Evolutionary conservation across 1,140 invertebrate species (phyloP).

Genomic region (Habropoda laboriosa): DNA sequence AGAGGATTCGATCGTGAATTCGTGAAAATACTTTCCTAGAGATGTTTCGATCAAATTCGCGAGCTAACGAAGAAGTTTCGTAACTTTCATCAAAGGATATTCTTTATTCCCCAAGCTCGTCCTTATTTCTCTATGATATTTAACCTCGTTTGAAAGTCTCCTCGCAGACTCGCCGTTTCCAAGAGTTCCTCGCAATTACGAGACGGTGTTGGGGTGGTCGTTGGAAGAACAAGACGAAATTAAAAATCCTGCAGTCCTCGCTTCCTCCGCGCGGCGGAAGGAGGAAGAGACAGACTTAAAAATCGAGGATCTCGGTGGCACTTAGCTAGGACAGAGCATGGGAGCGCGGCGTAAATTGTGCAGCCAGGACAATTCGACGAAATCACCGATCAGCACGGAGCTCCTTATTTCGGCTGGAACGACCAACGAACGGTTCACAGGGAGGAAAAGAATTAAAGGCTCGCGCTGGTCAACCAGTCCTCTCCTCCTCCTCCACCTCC

Average conservation of each 20-base stretch:
- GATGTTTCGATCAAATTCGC: neutral
- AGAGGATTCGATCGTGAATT: conserved; percentile 33
- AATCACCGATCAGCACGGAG: conserved; percentile 54
- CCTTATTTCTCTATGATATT: too few relatives aligned
- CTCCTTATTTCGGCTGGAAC: conserved; percentile 48
- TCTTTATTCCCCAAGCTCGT: too few relatives aligned
- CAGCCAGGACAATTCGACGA: conserved; percentile 54
- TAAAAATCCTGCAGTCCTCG: conserved; percentile 44
- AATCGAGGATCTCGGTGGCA: conserved; percentile 10
- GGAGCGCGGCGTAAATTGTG: conserved; percentile 32
- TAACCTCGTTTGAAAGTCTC: neutral
- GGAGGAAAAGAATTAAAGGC: conserved; percentile 62
- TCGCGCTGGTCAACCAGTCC: conserved; percentile 54
- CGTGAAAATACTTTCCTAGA: neutral
- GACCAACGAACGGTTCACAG: conserved; percentile 36
- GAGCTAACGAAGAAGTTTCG: too few relatives aligned
- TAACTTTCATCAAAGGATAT: too few relatives aligned
- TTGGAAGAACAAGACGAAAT: conserved; percentile 44
- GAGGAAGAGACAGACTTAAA: conserved; percentile 13
- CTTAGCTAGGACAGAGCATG: neutral
- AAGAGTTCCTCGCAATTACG: conserved; percentile 34
- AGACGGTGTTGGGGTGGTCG: neutral
- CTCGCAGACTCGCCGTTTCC: conserved; percentile 1
- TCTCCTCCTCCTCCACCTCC: neutral
- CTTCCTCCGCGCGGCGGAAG: conserved; percentile 15